A percentile compares a stretch with the other conserved stretches of the same genome.
These are phyloP conservation scores for Gambusia holbrooki DNA, from an alignment of 2,113 vertebrate species.

Conservation along the genomic window DNA sequence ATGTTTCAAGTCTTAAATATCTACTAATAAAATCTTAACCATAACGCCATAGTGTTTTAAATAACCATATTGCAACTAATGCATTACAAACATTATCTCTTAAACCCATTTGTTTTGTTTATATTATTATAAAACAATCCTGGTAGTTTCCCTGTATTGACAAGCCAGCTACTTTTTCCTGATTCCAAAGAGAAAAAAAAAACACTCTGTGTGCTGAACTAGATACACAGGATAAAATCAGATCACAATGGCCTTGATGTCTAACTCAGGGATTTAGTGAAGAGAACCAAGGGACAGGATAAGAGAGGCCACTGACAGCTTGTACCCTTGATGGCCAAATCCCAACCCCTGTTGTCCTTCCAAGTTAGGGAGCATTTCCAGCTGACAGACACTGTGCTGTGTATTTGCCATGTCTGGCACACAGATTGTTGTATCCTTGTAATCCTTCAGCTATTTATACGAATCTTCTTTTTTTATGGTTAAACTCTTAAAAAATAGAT, in stretches of 20 bases:
- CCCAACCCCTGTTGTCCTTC: conserved; percentile 80
- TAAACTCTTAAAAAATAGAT: conserved; percentile 16
- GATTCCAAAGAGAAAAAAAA: conserved; percentile 25
- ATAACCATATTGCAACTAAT: background rate
- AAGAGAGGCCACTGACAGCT: conserved; percentile 74
- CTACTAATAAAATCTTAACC: background rate
- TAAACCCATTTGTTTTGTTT: background rate
- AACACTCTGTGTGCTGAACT: conserved; percentile 48
- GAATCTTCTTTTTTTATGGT: conserved; percentile 5
- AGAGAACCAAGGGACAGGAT: conserved; percentile 66
- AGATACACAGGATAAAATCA: conserved; percentile 71
- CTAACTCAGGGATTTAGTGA: conserved; percentile 68
- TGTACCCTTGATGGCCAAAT: conserved; percentile 78
- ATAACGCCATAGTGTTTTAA: background rate
- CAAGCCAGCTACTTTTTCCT: conserved; percentile 19
- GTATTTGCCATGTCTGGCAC: conserved; percentile 50
- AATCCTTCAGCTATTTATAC: conserved; percentile 25
- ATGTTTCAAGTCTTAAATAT: background rate
- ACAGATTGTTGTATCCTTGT: conserved; percentile 26
- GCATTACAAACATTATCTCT: background rate
- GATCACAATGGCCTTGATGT: conserved; percentile 74
- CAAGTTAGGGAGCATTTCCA: conserved; percentile 73
- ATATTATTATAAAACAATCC: background rate
- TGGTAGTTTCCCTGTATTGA: conserved; percentile 10
- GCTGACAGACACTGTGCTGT: conserved; percentile 64